Evolutionary conservation across 1,140 invertebrate species (phyloP), one percentile per base, ranked within the genome.

Genomic region (Batillaria attramentaria): DNA sequence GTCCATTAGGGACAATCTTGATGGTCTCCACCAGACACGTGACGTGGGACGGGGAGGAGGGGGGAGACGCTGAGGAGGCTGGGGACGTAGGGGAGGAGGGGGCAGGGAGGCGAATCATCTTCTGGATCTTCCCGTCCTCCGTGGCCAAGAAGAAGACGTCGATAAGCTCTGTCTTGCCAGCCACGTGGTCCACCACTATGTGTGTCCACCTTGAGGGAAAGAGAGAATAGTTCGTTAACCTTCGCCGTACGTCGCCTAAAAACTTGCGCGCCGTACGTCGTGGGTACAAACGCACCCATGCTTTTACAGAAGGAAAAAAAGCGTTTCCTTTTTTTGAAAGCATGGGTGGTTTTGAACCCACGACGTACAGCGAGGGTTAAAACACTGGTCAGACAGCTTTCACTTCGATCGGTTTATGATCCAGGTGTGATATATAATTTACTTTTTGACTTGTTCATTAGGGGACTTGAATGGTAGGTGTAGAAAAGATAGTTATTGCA

Each of bases 21-120:
- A 97, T 96, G 72, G 96, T 93, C 89, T 98, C 97, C 28, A 98
- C 93, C 4, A 97, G 90, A 90, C 97, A 98, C 0, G 96, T 94
- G 72, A 65, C n/a, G 81, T 80, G 41, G 37, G 95, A 92, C 13
- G 93, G 46, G 46, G 46, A 13, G 68, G 57, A 41, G 92, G 0
- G 92, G 93, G 24, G 92, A 85, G 8, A 96, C 24, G 43, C 92
- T 0, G 92, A 93, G 24, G 92, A 85, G 6, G 96, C 94, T 82
- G 95, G 89, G 50, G 50, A 92, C 0, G 92, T 92, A 20, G 92
- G 85, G 10, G 96, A 46, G 24, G 73, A 39, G 92, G 0, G 92
- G 93, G 24, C 92, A 85, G 8, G 96, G 94, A 83, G 95, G 89
- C 97, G 91, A 0, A 95, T 94, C 82, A 97, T 93, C 88, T 98